Evolutionary conservation across 2,113 vertebrate genomes (phyloP).

Genomic region (Melanotaenia duboulayi): DNA sequence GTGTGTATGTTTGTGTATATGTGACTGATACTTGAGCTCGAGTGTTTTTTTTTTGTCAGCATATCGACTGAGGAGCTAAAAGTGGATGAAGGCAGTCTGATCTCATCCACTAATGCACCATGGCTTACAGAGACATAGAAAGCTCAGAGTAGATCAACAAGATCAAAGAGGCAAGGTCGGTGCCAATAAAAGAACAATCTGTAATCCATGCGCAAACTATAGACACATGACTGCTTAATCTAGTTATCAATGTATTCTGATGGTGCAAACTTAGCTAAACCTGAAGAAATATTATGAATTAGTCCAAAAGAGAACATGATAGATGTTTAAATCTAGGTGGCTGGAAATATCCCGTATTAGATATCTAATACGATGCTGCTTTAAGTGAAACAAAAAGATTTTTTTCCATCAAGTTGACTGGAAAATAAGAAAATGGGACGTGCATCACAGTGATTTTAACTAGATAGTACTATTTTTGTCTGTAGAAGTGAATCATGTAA

Average conservation of each 20-base stretch:
- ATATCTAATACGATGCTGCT: too few relatives aligned
- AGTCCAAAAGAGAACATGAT: neutral
- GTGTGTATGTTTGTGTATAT: neutral
- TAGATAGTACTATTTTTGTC: constrained; percentile 24
- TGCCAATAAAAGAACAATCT: constrained; percentile 9
- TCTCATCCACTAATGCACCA: constrained; percentile 42
- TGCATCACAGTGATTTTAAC: neutral
- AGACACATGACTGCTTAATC: neutral
- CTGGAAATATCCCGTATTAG: too few relatives aligned
- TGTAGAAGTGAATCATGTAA: constrained; percentile 41
- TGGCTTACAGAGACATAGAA: constrained; percentile 41
- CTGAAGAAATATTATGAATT: neutral
- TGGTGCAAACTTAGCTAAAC: neutral
- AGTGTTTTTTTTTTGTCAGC: constrained; percentile 38
- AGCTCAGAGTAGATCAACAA: constrained; percentile 40
- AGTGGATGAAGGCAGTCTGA: constrained; percentile 39
- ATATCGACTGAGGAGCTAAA: constrained; percentile 49
- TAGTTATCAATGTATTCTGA: neutral
- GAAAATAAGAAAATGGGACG: constrained; percentile 24
- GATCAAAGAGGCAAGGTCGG: constrained; percentile 21
- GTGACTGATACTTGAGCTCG: constrained; percentile 21
- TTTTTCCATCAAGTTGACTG: neutral
- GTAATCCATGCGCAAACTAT: constrained; percentile 2
- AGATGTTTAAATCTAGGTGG: too few relatives aligned
- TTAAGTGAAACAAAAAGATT: too few relatives aligned